Conservation (phyloP, 1,140 invertebrate species). For the Protaetia brevitarsis region DNA sequence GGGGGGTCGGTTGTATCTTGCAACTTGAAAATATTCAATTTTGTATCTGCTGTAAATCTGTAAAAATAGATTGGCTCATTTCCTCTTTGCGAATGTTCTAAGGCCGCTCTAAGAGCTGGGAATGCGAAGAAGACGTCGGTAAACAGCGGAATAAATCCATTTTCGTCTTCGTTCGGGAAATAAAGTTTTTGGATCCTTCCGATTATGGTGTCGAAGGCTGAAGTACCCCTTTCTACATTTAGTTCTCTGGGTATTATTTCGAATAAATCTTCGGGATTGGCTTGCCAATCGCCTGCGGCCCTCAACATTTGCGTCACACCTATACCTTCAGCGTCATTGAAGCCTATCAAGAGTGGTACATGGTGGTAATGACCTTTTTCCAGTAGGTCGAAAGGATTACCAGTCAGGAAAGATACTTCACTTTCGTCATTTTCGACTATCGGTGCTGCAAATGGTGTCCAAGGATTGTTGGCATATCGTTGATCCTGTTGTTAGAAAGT, state of each 20-base stretch:
- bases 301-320: neutral
- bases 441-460: neutral
- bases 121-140: neutral
- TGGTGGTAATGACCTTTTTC: neutral
- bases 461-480: neutral
- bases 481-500: neutral
- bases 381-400: neutral
- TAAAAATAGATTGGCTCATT: slow-evolving; percentile 50
- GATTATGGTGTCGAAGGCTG: slow-evolving; percentile 47
- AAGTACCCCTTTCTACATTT: slow-evolving; percentile 47
- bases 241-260: slow-evolving; percentile 46
- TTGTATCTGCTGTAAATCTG: slow-evolving; percentile 51
- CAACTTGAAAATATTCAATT: slow-evolving; percentile 53
- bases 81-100: neutral
- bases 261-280: slow-evolving; percentile 27
- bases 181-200: slow-evolving; percentile 54
- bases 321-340: slow-evolving; percentile 7
- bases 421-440: slow-evolving; percentile 25
- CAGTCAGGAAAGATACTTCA: slow-evolving; percentile 8
- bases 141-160: slow-evolving; percentile 27
- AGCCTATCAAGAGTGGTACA: neutral
- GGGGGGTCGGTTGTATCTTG: slow-evolving; percentile 7
- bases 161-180: slow-evolving; percentile 46
- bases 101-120: neutral
- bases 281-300: neutral